Evolutionary conservation across 2,888 invertebrate genomes (phyloP).

Genomic region (Craniophora ligustri): DNA sequence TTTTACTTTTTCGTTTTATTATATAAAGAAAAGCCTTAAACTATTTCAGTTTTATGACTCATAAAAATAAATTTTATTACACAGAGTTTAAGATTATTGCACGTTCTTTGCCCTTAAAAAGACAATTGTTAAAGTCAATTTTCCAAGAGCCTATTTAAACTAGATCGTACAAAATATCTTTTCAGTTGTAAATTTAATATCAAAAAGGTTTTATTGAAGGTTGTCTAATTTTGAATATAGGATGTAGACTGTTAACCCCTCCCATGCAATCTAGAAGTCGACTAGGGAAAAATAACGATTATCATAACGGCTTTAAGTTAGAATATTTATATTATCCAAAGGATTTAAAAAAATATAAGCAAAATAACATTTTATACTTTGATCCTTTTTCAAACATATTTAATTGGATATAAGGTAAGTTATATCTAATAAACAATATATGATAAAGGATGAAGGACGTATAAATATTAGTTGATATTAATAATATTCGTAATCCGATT

Average conservation of each 20-base stretch:
- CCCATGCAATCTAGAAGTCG: slow-evolving; percentile 37
- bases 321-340: too few species aligned
- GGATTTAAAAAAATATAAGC: too few species aligned
- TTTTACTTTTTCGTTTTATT: background rate
- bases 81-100: slow-evolving; percentile 3
- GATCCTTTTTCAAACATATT: too few species aligned
- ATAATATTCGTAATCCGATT: too few species aligned
- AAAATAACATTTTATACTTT: too few species aligned
- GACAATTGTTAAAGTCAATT: slow-evolving; percentile 1
- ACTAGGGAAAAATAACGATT: slow-evolving; percentile 25
- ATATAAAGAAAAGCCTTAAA: background rate
- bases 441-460: too few species aligned
- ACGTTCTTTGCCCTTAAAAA: slow-evolving; percentile 5
- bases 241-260: slow-evolving; percentile 10
- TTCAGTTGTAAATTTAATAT: background rate
- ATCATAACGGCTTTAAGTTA: too few species aligned
- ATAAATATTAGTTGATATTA: too few species aligned
- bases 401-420: too few species aligned
- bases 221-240: background rate
- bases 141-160: background rate
- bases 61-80: slow-evolving; percentile 15
- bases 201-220: slow-evolving; percentile 1
- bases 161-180: background rate
- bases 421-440: too few species aligned
- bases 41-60: slow-evolving; percentile 20